Conservation (phyloP, 1,140 invertebrate genomes). For the Holotrichia oblita region DNA sequence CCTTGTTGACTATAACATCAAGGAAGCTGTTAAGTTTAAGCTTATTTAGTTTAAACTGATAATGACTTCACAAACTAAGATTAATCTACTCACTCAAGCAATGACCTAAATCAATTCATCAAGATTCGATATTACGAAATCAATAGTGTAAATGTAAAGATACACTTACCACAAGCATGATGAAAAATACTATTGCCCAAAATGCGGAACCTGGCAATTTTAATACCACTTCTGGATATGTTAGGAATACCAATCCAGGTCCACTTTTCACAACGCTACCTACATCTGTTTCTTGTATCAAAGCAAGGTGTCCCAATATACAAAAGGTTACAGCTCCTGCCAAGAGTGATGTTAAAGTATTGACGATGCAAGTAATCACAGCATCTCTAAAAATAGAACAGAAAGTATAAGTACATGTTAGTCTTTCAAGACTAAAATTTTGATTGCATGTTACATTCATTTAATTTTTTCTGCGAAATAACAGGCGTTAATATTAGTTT, state of each 20-base stretch:
- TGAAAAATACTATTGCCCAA: slow-evolving; percentile 72
- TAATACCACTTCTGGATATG: slow-evolving; percentile 74
- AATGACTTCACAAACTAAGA: no score
- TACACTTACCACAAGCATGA: slow-evolving; percentile 70
- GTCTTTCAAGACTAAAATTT: background rate
- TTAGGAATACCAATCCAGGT: slow-evolving; percentile 74
- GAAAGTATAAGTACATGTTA: background rate
- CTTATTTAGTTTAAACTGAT: no score
- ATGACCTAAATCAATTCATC: no score
- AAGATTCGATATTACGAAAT: no score
- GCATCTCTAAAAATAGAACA: slow-evolving; percentile 65
- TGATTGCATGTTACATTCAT: no score
- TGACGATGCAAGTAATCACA: slow-evolving; percentile 71
- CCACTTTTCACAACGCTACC: slow-evolving; percentile 70
- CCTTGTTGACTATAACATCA: no score
- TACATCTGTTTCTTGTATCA: slow-evolving; percentile 64
- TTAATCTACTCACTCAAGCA: no score
- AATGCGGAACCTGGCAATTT: slow-evolving; percentile 70
- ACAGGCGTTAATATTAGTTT: background rate
- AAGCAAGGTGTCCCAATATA: slow-evolving; percentile 71
- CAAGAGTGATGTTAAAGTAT: slow-evolving; percentile 71
- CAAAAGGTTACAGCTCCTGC: slow-evolving; percentile 72
- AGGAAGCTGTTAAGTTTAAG: no score
- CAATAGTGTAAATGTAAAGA: no score
- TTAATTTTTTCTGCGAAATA: no score